phyloP scores from a whole-genome alignment of 2,888 invertebrate genomes.

The Limnephilus lunatus region DNA sequence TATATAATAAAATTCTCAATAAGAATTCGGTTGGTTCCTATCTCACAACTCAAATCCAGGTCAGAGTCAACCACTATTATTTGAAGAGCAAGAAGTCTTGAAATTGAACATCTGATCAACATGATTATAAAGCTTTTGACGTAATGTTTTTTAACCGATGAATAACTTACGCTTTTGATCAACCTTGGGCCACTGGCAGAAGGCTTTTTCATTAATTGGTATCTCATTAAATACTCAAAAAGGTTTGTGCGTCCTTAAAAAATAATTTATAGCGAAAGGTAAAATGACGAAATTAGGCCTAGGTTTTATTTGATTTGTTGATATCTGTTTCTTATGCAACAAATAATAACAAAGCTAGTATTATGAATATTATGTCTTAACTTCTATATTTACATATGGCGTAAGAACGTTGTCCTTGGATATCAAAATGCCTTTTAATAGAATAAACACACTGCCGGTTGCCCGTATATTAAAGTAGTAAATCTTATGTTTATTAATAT shows the following conservation, averaged over 20 bases:
- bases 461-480: not conserved
- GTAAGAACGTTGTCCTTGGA: not conserved
- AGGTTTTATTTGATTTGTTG: not conserved
- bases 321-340: not conserved
- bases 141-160: not conserved
- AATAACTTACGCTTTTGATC: not conserved
- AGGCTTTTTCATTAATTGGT: not conserved
- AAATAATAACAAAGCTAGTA: not conserved
- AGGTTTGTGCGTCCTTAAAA: not conserved
- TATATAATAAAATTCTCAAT: not conserved
- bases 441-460: not conserved
- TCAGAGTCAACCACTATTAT: slow-evolving; percentile 16
- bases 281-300: not conserved
- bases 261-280: not conserved
- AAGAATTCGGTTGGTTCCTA: not conserved
- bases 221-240: not conserved
- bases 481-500: not conserved
- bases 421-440: not conserved
- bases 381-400: not conserved
- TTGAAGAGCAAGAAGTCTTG: slow-evolving; percentile 14
- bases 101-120: not conserved
- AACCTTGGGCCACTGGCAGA: not conserved
- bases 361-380: not conserved
- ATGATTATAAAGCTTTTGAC: not conserved
- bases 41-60: not conserved